Evolutionary conservation across 1,140 invertebrate genomes (phyloP), one percentile per base, ranked within the genome.

Genomic region (Lasioglossum baleicum): DNA sequence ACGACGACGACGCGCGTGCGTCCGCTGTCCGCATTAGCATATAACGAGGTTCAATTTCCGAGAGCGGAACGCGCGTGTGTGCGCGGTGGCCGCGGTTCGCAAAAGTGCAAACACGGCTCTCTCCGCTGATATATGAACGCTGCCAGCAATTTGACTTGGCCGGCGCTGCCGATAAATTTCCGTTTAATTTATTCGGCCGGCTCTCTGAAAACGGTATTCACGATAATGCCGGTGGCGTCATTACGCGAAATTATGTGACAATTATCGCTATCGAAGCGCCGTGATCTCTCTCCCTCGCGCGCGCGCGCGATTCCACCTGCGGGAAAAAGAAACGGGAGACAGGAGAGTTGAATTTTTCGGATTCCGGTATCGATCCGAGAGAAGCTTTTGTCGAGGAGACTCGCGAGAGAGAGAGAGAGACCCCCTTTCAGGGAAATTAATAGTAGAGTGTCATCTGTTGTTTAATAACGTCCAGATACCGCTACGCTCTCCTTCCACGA

Each of bases 381-480:
- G 6, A 2, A 6, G 17, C 2, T 8, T 58, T 64, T 44, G 2
- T 15, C 15, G 67, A 48, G 35, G 15, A 15, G 48, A 56, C 56
- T 26, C 13, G 3, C 44, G 13, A 53, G 17, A 26, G 7, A 22
- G 0, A 13, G 10, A 4, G 44, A 7, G 26, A 44, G 0, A 7
- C 60, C 35, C 13, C 17, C 13, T 20, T 17, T 72, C 56, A 48
- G 22, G 61, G 22, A n/a, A 71, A 53, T 79, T 79, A 79, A 79
- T 79, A 66, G 76, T 79, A 48, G 61, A 58, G 61, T 48, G 69
- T 79, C 76, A 58, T 79, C 70, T 65, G 76, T 73, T 73, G 70
- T 73, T 79, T 79, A 79, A 79, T 79, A 79, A 79, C 61, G 76
- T 48, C 35, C 44, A 56, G 76, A 73, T 72, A 78, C 69, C 69